Percentiles rank a stretch among this genome's conserved stretches.
Evolutionary conservation across 2,797 vertebrate species (phyloP).

Genomic region (Melanogrammus aeglefinus): DNA sequence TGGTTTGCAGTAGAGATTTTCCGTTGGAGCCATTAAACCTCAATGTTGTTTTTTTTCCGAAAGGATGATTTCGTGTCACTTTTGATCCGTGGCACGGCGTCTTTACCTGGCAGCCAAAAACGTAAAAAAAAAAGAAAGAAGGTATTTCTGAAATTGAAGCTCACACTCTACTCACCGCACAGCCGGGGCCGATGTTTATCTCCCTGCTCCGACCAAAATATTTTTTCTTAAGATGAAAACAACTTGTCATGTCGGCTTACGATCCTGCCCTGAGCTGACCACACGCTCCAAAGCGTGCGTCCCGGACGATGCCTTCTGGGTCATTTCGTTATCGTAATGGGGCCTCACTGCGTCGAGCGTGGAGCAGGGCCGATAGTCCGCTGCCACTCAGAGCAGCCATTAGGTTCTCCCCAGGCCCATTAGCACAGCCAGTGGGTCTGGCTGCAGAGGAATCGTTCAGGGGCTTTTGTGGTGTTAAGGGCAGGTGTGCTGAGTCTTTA

Average conservation of each 20-base stretch:
- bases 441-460: slow-evolving; percentile 50
- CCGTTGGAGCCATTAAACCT: background rate
- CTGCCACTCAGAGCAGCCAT: slow-evolving; percentile 57
- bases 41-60: too few relatives aligned
- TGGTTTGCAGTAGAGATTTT: background rate
- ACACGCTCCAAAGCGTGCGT: background rate
- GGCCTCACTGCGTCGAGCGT: slow-evolving; percentile 46
- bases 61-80: background rate
- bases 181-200: background rate
- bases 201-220: background rate
- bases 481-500: background rate
- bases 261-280: background rate
- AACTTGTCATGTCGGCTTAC: background rate
- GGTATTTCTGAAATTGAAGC: too few relatives aligned
- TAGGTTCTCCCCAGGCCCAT: slow-evolving; percentile 63
- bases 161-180: background rate
- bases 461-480: slow-evolving; percentile 59
- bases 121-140: background rate
- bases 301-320: background rate
- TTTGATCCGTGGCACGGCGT: background rate
- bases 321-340: slow-evolving; percentile 3
- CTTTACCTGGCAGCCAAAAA: background rate
- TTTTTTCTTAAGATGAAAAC: background rate
- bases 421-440: slow-evolving; percentile 61
- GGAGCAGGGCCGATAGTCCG: slow-evolving; percentile 41